These are phyloP conservation scores for Rhynchonycteris naso DNA, from an alignment of 2,797 vertebrate genomes.

Conservation along the genomic window DNA sequence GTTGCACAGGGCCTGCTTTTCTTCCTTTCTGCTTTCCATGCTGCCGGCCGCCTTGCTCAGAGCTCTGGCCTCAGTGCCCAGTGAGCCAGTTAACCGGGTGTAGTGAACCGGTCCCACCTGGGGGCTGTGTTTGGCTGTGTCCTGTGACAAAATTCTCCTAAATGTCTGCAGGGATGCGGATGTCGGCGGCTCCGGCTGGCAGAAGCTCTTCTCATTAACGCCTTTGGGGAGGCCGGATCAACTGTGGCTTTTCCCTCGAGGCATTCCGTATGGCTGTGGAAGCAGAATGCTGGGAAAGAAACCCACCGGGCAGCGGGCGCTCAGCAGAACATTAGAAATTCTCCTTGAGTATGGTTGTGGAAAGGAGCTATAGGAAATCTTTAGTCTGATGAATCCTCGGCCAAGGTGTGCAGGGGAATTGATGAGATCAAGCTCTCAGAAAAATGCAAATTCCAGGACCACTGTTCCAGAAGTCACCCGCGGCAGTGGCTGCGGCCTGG, in stretches of 20 bases:
- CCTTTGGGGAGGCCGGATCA: neutral
- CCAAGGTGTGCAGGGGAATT: neutral
- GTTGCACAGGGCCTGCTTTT: neutral
- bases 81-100: neutral
- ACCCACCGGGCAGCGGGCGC: neutral
- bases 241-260: neutral
- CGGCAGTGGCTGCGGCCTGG: accelerated
- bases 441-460: neutral
- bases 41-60: accelerated
- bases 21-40: neutral
- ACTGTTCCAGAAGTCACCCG: neutral
- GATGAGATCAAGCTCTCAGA: neutral
- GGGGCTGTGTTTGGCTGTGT: neutral
- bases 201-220: neutral
- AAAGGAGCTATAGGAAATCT: constrained; percentile 37
- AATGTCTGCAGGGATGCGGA: neutral
- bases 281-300: neutral
- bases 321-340: constrained; percentile 48
- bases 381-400: neutral
- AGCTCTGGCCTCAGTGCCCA: neutral
- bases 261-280: constrained; percentile 22
- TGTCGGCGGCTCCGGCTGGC: neutral
- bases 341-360: constrained; percentile 45
- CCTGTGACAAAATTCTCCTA: neutral
- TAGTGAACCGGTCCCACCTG: neutral